Conservation (phyloP, 1,140 invertebrate genomes). For the Arctopsyche grandis region DNA sequence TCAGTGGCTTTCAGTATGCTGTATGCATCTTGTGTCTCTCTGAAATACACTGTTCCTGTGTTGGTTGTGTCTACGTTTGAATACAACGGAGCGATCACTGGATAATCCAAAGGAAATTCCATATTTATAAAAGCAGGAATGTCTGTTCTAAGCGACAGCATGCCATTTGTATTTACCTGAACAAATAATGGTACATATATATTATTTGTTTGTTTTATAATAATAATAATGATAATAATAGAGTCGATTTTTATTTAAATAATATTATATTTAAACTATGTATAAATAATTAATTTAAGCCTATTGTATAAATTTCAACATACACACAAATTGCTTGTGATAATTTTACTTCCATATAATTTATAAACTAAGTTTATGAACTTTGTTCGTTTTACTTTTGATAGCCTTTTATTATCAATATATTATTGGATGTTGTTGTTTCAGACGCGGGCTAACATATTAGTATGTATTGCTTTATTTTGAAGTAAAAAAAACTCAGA, state of each 20-base stretch:
- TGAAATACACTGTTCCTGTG: conserved; percentile 80
- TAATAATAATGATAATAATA: too few species aligned
- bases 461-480: neutral
- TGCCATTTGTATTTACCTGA: conserved; percentile 91
- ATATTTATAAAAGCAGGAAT: conserved; percentile 87
- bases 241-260: too few species aligned
- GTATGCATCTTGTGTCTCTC: conserved; percentile 75
- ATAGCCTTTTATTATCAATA: conserved; percentile 7
- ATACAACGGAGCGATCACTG: conserved; percentile 90
- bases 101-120: conserved; percentile 90
- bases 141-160: conserved; percentile 89
- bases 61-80: conserved; percentile 87
- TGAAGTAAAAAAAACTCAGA: too few species aligned
- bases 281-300: too few species aligned
- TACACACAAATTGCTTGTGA: too few species aligned
- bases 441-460: neutral
- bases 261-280: too few species aligned
- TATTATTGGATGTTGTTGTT: neutral
- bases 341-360: neutral
- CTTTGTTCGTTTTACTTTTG: neutral
- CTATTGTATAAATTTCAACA: too few species aligned
- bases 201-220: conserved; percentile 1
- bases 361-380: conserved; percentile 13
- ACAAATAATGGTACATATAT: conserved; percentile 56
- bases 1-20: conserved; percentile 73